These are phyloP conservation scores for Coleophora deauratella DNA, from an alignment of 2,888 invertebrate genomes.

Conservation along the genomic window DNA sequence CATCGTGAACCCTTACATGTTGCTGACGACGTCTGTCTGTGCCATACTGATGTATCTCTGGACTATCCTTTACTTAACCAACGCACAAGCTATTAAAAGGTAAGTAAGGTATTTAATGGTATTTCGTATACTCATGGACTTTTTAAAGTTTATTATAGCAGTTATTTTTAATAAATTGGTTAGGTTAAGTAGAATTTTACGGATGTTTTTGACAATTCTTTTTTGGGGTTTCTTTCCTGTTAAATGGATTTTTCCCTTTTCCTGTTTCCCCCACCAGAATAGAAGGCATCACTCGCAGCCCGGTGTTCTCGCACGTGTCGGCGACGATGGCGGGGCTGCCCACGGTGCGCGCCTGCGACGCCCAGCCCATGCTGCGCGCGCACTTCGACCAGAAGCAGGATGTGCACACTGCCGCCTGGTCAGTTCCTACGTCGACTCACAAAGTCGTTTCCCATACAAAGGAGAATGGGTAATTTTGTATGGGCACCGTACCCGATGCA, in stretches of 20 bases:
- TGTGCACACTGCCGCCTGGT: constrained; percentile 78
- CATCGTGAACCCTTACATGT: constrained; percentile 79
- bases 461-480: no score
- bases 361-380: constrained; percentile 77
- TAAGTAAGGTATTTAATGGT: constrained; percentile 13
- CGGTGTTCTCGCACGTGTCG: constrained; percentile 88
- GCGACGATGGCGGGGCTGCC: constrained; percentile 85
- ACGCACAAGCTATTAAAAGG: constrained; percentile 83
- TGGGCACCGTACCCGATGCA: no score
- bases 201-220: no score
- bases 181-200: no score
- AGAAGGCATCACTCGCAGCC: constrained; percentile 79
- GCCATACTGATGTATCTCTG: constrained; percentile 77
- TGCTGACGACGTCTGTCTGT: constrained; percentile 77
- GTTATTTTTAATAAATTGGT: no score
- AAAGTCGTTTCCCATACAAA: no score
- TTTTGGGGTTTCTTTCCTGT: no score
- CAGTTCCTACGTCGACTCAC: constrained; percentile 15
- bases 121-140: no score
- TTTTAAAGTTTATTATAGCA: no score
- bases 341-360: constrained; percentile 83
- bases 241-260: no score
- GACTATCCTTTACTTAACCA: constrained; percentile 78
- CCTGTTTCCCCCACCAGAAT: no score
- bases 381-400: constrained; percentile 80